Evolutionary conservation across 2,888 invertebrate genomes (phyloP).

Genomic region (Chrysotoxum bicinctum): DNA sequence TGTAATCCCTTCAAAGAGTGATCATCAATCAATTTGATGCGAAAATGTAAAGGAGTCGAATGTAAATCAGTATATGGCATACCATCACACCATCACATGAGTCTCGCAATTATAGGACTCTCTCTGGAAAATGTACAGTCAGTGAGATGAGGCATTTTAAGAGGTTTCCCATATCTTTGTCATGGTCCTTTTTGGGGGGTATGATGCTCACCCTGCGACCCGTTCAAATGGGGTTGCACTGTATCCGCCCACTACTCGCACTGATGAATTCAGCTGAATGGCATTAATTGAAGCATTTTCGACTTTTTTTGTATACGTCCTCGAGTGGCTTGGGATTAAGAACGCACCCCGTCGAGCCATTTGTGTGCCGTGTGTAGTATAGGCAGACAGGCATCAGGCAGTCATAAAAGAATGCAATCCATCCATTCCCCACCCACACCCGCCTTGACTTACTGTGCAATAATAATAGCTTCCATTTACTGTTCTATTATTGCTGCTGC

Average conservation of each 20-base stretch:
- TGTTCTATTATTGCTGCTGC: constrained; percentile 61
- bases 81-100: background rate
- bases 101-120: constrained; percentile 43
- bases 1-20: constrained; percentile 63
- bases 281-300: constrained; percentile 72
- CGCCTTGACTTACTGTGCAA: constrained; percentile 1
- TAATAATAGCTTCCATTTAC: constrained; percentile 55
- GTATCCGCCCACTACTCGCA: constrained; percentile 54
- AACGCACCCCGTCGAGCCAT: constrained; percentile 65
- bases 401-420: constrained; percentile 51
- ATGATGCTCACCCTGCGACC: constrained; percentile 6
- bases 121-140: constrained; percentile 26
- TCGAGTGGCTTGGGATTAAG: constrained; percentile 64
- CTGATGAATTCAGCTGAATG: constrained; percentile 51
- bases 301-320: constrained; percentile 64
- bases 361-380: constrained; percentile 1
- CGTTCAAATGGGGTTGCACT: constrained; percentile 26
- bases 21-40: constrained; percentile 60
- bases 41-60: constrained; percentile 43
- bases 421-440: constrained; percentile 24
- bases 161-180: constrained; percentile 18
- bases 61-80: background rate
- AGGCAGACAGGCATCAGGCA: background rate
- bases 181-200: constrained; percentile 21
- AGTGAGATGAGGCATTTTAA: constrained; percentile 30